Conservation (phyloP, 1,140 invertebrate genomes). For the Cydia splendana region DNA sequence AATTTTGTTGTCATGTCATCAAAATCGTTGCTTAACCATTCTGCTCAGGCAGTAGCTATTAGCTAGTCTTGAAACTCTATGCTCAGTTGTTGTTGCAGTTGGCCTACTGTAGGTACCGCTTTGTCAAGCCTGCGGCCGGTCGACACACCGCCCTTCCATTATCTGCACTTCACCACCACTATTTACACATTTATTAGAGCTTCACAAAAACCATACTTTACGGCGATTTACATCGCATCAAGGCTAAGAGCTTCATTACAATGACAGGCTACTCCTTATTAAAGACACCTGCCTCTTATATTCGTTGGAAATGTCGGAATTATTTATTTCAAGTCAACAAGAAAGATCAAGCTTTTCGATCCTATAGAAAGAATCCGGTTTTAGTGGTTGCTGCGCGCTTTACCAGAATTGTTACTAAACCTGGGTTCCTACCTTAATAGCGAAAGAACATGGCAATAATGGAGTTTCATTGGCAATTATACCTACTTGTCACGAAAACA, state of each 20-base stretch:
- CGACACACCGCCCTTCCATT: constrained; percentile 30
- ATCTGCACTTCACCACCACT: constrained; percentile 30
- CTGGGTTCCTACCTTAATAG: not conserved
- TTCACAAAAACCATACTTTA: constrained; percentile 32
- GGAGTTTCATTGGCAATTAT: constrained; percentile 7
- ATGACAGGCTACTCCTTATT: constrained; percentile 24
- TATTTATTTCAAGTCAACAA: constrained; percentile 26
- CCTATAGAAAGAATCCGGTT: not conserved
- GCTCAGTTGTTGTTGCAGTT: not conserved
- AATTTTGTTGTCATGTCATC: too few species aligned
- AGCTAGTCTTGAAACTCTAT: not conserved
- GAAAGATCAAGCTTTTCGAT: not conserved
- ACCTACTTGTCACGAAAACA: not conserved
- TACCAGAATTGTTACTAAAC: not conserved
- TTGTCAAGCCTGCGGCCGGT: constrained; percentile 3
- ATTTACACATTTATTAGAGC: constrained; percentile 32
- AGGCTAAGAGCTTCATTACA: constrained; percentile 30
- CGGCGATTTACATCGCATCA: constrained; percentile 29
- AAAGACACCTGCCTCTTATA: constrained; percentile 23
- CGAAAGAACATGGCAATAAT: not conserved
- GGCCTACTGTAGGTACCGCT: constrained; percentile 3
- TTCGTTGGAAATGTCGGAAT: constrained; percentile 22
- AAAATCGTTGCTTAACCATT: not conserved
- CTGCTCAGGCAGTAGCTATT: not conserved
- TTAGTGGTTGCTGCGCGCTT: not conserved